Conservation (phyloP, 2,113 vertebrate species). For the Muntiacus reevesi region DNA sequence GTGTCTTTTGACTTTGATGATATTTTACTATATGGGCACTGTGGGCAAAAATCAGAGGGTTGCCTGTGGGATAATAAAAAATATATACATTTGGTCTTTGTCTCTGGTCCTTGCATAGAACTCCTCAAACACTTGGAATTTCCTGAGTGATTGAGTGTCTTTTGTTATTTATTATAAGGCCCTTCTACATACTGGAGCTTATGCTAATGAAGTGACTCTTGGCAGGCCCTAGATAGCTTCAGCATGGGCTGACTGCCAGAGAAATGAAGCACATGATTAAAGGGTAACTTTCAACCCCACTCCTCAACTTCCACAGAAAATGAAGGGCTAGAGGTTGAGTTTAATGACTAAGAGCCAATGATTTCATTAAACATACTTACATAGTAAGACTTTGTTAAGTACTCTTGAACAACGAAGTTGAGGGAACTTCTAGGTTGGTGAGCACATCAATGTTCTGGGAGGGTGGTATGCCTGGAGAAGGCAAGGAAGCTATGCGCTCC, state of each 20-base stretch:
- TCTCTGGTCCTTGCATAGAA: not conserved
- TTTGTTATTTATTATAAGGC: not conserved
- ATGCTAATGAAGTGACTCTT: not conserved
- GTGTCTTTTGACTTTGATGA: not conserved
- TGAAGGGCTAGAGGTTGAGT: not conserved
- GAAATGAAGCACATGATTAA: not conserved
- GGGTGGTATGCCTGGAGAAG: not conserved
- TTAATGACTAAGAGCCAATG: not conserved
- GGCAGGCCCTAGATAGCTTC: not conserved
- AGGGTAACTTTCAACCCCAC: not conserved
- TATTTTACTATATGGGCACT: not conserved
- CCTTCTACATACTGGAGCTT: not conserved
- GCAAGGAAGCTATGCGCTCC: not conserved
- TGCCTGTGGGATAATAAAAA: not conserved
- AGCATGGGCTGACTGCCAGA: not conserved
- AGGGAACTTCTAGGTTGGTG: not conserved
- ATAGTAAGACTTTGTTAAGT: not conserved
- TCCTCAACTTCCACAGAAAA: not conserved
- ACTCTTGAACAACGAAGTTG: not conserved
- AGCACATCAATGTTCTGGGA: not conserved
- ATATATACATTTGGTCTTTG: not conserved
- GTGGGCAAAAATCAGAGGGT: not conserved
- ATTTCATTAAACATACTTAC: not conserved
- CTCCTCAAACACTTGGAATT: not conserved
- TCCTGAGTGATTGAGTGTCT: not conserved